A percentile compares a stretch with the other conserved stretches of the same genome.
These are phyloP conservation scores for Netelia fuscicornis DNA, from an alignment of 2,888 invertebrate genomes.

Conservation along the genomic window DNA sequence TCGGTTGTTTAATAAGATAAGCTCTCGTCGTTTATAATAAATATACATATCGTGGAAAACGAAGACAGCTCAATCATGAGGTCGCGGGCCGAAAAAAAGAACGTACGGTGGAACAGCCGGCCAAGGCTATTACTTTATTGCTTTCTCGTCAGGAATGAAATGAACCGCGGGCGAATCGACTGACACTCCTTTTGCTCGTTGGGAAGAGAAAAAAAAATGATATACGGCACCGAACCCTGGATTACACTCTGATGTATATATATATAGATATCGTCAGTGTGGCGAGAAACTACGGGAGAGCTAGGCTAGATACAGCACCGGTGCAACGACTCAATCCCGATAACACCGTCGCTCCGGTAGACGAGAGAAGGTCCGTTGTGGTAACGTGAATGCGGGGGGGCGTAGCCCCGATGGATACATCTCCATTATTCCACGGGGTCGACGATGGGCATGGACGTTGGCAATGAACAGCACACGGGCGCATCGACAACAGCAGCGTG, in stretches of 20 bases:
- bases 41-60: conserved; percentile 65
- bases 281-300: conserved; percentile 35
- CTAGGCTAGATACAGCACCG: conserved; percentile 57
- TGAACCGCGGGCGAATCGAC: conserved; percentile 50
- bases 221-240: conserved; percentile 38
- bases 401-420: conserved; percentile 73
- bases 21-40: conserved; percentile 61
- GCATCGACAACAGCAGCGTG: conserved; percentile 28
- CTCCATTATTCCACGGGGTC: conserved; percentile 72
- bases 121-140: conserved; percentile 64
- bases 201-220: conserved; percentile 52
- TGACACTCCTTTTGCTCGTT: conserved; percentile 65
- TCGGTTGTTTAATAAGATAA: conserved; percentile 37
- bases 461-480: conserved; percentile 43
- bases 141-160: conserved; percentile 55
- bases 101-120: neutral
- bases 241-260: conserved; percentile 46
- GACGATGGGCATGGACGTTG: conserved; percentile 50
- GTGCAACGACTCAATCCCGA: conserved; percentile 76
- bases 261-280: neutral
- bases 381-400: conserved; percentile 63
- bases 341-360: conserved; percentile 72
- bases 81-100: conserved; percentile 18
- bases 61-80: conserved; percentile 39
- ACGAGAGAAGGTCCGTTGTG: conserved; percentile 35